Percentiles rank a stretch among this genome's conserved stretches.
Evolutionary conservation across 2,888 invertebrate genomes (phyloP).

Genomic region (Rotaria socialis): DNA sequence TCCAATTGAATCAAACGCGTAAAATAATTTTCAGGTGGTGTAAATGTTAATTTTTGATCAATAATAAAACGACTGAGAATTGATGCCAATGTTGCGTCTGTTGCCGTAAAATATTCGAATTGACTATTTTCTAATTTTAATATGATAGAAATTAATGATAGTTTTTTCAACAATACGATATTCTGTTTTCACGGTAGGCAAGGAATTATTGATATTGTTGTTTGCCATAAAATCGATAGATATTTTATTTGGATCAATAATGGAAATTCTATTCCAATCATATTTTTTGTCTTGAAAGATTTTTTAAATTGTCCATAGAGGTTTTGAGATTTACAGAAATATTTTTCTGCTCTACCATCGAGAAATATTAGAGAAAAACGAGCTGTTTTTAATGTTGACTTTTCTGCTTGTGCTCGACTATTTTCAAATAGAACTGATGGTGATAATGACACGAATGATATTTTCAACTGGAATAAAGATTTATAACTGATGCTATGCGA

Average conservation of each 20-base stretch:
- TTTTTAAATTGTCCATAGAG: not conserved
- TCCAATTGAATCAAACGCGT: not conserved
- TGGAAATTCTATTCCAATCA: not conserved
- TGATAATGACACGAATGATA: too few relatives aligned
- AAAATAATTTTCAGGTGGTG: not conserved
- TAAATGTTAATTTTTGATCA: not conserved
- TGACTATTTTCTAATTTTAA: not conserved
- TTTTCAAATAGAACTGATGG: too few relatives aligned
- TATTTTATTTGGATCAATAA: too few relatives aligned
- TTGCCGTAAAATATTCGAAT: not conserved
- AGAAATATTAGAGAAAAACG: not conserved
- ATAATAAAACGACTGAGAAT: conserved; percentile 9
- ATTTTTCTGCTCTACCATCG: not conserved
- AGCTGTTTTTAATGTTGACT: too few relatives aligned
- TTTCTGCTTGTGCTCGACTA: not conserved
- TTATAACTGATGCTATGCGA: too few relatives aligned
- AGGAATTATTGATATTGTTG: not conserved
- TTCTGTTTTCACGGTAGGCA: too few relatives aligned
- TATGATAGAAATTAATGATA: not conserved
- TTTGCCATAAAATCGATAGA: too few relatives aligned
- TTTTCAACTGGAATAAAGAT: too few relatives aligned
- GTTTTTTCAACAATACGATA: too few relatives aligned
- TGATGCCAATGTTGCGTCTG: not conserved
- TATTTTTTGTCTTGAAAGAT: not conserved
- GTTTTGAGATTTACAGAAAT: not conserved